Conservation (phyloP, 2,797 vertebrate genomes). For the Pogonophryne albipinna region DNA sequence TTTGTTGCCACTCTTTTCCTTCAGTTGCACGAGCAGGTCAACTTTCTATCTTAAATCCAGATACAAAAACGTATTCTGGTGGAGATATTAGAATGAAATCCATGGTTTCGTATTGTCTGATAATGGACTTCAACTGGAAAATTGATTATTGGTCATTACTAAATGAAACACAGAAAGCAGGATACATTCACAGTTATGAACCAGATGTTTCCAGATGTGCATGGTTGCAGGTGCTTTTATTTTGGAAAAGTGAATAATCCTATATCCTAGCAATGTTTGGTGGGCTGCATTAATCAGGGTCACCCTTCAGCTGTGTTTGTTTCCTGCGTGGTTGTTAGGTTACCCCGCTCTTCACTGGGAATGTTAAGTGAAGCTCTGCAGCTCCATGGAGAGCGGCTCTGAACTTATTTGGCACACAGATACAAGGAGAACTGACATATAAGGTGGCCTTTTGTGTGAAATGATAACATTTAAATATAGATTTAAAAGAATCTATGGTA, state of each 20-base stretch:
- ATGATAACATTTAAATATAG: background rate
- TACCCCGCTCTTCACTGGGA: constrained; percentile 56
- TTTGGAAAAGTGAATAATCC: constrained; percentile 36
- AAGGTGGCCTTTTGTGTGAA: background rate
- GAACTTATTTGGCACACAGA: constrained; percentile 47
- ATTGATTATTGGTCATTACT: too few relatives aligned
- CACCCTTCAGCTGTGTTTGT: constrained; percentile 59
- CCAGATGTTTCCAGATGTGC: background rate
- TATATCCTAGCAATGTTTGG: background rate
- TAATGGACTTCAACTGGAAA: too few relatives aligned
- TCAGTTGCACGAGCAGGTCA: too few relatives aligned
- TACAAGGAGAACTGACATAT: background rate
- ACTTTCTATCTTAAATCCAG: too few relatives aligned
- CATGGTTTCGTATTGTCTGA: too few relatives aligned
- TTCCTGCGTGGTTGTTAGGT: constrained; percentile 67
- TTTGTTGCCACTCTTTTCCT: too few relatives aligned
- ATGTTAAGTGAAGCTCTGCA: constrained; percentile 76
- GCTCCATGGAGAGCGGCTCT: constrained; percentile 26
- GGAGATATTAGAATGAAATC: too few relatives aligned
- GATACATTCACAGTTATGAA: background rate
- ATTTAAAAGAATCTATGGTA: background rate
- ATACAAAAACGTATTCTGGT: too few relatives aligned
- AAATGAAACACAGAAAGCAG: too few relatives aligned
- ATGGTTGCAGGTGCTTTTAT: constrained; percentile 11
- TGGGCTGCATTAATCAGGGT: constrained; percentile 6